phyloP scores from a whole-genome alignment of 2,888 invertebrate genomes.

The Drosophila tripunctata region DNA sequence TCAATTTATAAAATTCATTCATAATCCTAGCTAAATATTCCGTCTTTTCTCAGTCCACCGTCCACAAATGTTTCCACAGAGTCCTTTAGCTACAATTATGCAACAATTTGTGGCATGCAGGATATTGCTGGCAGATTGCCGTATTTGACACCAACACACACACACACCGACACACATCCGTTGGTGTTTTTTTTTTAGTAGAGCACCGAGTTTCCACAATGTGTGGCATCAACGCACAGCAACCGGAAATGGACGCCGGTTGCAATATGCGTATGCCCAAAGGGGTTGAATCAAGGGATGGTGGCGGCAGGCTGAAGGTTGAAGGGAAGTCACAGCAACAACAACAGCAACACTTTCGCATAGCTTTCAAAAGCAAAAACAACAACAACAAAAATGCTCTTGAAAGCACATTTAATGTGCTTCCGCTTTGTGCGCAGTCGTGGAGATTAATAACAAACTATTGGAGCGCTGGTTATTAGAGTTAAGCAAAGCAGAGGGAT shows the following conservation, averaged over 20 bases:
- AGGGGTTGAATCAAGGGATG: neutral
- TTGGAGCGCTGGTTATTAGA: constrained; percentile 2
- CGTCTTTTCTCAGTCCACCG: neutral
- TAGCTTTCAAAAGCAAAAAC: constrained; percentile 8
- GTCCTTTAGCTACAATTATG: neutral
- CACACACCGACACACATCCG: constrained; percentile 27
- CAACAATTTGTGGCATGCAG: constrained; percentile 31
- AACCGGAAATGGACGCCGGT: constrained; percentile 38
- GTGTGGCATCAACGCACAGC: constrained; percentile 10
- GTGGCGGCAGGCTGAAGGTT: neutral
- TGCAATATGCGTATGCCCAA: constrained; percentile 27
- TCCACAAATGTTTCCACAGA: neutral
- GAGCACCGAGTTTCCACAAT: constrained; percentile 13
- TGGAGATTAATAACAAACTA: constrained; percentile 29
- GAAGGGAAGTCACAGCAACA: neutral
- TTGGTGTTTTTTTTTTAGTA: constrained; percentile 1
- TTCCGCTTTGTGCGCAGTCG: constrained; percentile 53
- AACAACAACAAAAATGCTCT: constrained; percentile 32
- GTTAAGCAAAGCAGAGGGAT: no score
- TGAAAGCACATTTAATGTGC: constrained; percentile 50
- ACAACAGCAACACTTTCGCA: constrained; percentile 43
- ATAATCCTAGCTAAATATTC: no score
- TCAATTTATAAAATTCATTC: no score
- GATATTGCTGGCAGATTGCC: constrained; percentile 62
- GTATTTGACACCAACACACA: constrained; percentile 21